phyloP scores from a whole-genome alignment of 2,888 invertebrate species.

The Rhaphigaster nebulosa region DNA sequence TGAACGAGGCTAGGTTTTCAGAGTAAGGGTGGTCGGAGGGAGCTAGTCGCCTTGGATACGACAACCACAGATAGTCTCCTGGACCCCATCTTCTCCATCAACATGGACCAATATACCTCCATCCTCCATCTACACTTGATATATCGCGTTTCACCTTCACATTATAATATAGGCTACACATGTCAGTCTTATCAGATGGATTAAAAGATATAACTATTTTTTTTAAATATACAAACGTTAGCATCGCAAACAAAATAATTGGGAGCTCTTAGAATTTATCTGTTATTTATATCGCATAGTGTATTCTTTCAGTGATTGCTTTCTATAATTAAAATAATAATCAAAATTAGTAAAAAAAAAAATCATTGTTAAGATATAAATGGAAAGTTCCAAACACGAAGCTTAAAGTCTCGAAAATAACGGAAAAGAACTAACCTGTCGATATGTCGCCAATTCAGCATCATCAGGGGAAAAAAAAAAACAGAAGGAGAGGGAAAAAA shows the following conservation, averaged over 20 bases:
- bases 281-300: background rate
- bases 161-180: background rate
- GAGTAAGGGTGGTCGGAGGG: constrained; percentile 40
- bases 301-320: no score
- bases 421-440: no score
- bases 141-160: background rate
- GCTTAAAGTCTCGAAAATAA: no score
- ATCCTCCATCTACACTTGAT: background rate
- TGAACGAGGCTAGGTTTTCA: constrained; percentile 45
- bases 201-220: background rate
- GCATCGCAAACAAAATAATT: background rate
- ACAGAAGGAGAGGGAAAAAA: no score
- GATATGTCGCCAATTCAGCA: no score
- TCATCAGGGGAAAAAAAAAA: no score
- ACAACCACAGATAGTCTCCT: constrained; percentile 32
- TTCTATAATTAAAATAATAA: no score
- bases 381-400: no score
- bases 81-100: constrained; percentile 6
- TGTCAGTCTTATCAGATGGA: background rate
- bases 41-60: constrained; percentile 48
- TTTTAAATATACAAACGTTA: background rate
- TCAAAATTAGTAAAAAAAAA: no score
- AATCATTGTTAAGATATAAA: no score
- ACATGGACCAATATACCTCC: background rate
- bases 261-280: background rate